phyloP scores from a whole-genome alignment of 1,140 invertebrate genomes.

The Ridgeia piscesae region DNA sequence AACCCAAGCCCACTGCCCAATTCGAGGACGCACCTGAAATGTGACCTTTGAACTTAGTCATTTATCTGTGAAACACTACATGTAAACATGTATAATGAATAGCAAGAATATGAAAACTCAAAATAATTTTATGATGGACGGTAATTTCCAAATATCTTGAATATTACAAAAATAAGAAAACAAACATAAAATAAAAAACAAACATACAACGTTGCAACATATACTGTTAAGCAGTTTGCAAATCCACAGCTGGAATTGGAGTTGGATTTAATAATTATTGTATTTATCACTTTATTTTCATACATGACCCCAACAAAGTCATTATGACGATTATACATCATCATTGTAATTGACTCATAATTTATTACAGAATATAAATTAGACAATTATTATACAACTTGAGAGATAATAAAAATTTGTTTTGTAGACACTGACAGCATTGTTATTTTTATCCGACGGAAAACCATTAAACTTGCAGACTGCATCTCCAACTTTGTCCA shows the following conservation, averaged over 20 bases:
- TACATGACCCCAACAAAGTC: no score
- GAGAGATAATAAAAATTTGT: not conserved
- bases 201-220: not conserved
- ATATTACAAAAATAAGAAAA: not conserved
- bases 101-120: not conserved
- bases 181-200: not conserved
- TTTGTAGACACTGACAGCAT: not conserved
- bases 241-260: not conserved
- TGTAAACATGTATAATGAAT: not conserved
- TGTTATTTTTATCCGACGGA: not conserved
- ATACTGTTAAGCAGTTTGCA: not conserved
- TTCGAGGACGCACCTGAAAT: constrained; percentile 7
- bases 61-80: not conserved
- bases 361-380: not conserved
- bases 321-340: not conserved
- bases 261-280: not conserved
- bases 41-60: not conserved
- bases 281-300: not conserved
- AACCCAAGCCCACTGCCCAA: constrained; percentile 18
- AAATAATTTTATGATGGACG: not conserved
- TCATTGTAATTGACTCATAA: not conserved
- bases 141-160: not conserved
- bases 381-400: not conserved
- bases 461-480: no score
- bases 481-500: no score